phyloP scores from a whole-genome alignment of 2,797 vertebrate species.

The Anguilla anguilla region DNA sequence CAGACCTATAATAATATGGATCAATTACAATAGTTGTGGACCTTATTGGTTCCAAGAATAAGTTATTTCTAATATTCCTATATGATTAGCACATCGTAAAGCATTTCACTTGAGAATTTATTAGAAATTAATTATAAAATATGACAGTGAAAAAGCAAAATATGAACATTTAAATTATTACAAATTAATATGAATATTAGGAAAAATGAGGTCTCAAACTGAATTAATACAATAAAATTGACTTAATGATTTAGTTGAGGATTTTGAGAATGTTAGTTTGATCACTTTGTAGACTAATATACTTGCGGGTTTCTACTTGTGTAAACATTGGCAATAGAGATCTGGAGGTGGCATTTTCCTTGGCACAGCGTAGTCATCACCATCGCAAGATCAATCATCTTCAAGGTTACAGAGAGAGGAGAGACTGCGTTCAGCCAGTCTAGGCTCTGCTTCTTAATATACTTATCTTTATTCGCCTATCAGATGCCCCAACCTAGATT shows the following conservation, averaged over 20 bases:
- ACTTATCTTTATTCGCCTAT: too few relatives aligned
- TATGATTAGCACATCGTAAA: not conserved
- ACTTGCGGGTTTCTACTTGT: too few relatives aligned
- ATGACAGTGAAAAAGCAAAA: not conserved
- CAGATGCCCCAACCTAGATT: too few relatives aligned
- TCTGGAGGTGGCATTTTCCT: not conserved
- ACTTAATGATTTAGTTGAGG: not conserved
- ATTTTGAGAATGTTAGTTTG: not conserved
- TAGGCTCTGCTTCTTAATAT: not conserved
- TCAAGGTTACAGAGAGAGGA: not conserved
- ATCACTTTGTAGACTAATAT: not conserved
- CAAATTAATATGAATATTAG: not conserved
- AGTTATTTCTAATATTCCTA: too few relatives aligned
- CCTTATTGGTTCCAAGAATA: too few relatives aligned
- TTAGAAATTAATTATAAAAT: not conserved
- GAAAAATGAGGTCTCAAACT: not conserved
- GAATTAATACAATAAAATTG: not conserved
- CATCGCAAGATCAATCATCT: not conserved
- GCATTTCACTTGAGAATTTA: not conserved
- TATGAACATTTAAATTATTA: not conserved
- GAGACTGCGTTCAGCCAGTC: not conserved
- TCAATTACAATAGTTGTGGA: not conserved
- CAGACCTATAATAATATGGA: not conserved
- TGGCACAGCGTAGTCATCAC: not conserved
- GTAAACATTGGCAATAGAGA: not conserved